These are phyloP conservation scores for Babylonia areolata DNA, from an alignment of 1,140 invertebrate species.

Conservation along the genomic window DNA sequence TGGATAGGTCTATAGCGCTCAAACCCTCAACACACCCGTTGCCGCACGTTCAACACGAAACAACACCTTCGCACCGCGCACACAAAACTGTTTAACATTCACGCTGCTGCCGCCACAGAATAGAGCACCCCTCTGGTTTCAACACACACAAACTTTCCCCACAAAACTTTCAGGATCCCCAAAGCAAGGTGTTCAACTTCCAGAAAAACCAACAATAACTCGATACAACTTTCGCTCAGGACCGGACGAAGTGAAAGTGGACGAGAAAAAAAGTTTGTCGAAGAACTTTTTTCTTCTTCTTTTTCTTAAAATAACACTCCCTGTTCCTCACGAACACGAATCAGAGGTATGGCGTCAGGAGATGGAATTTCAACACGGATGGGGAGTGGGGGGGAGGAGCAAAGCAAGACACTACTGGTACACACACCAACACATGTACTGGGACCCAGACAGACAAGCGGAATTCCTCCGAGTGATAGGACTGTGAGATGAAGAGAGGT, in stretches of 20 bases:
- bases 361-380: constrained; percentile 10
- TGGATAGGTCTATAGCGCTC: too few relatives aligned
- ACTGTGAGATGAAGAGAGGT: too few relatives aligned
- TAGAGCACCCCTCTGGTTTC: too few relatives aligned
- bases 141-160: background rate
- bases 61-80: too few relatives aligned
- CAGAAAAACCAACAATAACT: background rate
- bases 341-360: background rate
- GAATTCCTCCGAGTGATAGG: too few relatives aligned
- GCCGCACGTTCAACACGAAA: background rate
- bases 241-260: background rate
- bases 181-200: background rate
- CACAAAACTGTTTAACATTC: too few relatives aligned
- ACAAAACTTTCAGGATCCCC: too few relatives aligned
- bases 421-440: background rate
- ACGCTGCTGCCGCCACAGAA: too few relatives aligned
- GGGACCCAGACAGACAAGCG: too few relatives aligned
- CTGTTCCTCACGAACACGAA: background rate
- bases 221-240: background rate
- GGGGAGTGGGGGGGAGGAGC: background rate
- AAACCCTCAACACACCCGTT: background rate
- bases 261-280: background rate
- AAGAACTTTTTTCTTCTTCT: background rate
- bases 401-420: background rate
- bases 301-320: too few relatives aligned